A percentile compares a stretch with the other conserved stretches of the same genome.
Evolutionary conservation across 2,888 invertebrate genomes (phyloP).

Genomic region (Nineta flava): DNA sequence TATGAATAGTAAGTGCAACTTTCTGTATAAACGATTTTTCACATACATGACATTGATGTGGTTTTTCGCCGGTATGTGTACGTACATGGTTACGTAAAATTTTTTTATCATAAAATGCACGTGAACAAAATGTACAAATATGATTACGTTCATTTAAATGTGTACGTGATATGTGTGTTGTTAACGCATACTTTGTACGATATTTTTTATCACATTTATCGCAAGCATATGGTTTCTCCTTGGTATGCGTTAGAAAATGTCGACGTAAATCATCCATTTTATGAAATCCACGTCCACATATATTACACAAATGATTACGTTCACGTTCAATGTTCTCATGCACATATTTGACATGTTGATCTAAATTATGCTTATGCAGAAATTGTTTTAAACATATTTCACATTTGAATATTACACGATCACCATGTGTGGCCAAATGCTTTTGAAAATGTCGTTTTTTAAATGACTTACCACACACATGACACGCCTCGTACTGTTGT

Average conservation of each 20-base stretch:
- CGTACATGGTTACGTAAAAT: slow-evolving; percentile 29
- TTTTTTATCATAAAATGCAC: not conserved
- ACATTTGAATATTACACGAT: not conserved
- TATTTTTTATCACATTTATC: not conserved
- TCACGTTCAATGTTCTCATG: slow-evolving; percentile 20
- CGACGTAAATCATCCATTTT: slow-evolving; percentile 18
- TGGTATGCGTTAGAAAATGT: not conserved
- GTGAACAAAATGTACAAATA: not conserved
- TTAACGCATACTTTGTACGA: not conserved
- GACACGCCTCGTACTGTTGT: not conserved
- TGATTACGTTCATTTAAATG: not conserved
- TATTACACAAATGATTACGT: slow-evolving; percentile 37
- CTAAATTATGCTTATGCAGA: not conserved
- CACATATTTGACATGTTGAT: not conserved
- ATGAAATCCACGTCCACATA: slow-evolving; percentile 28
- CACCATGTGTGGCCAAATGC: not conserved
- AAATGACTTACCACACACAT: not conserved
- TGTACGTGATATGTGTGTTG: not conserved
- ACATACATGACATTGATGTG: slow-evolving; percentile 38
- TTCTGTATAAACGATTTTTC: slow-evolving; percentile 39
- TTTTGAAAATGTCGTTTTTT: not conserved
- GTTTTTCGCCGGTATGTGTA: slow-evolving; percentile 38
- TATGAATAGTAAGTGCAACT: slow-evolving; percentile 39
- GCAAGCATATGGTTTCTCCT: not conserved
- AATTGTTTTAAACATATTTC: not conserved